Conservation (phyloP, 1,140 invertebrate species). For the Brachionus rubens region DNA sequence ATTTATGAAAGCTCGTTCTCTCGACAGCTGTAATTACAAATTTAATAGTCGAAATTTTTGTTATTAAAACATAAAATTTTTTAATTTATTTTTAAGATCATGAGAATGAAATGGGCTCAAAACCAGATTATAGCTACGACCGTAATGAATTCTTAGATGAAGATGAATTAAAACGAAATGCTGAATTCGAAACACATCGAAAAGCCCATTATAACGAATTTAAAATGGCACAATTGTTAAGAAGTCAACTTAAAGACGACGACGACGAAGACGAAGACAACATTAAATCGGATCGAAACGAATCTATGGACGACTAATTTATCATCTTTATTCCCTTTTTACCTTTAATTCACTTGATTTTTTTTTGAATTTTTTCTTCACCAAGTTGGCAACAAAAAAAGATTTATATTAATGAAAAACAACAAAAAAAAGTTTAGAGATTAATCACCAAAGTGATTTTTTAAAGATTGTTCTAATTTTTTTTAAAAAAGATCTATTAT, state of each 20-base stretch:
- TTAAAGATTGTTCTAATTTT: no score
- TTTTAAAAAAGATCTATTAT: no score
- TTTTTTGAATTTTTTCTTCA: no score
- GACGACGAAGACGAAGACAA: slow-evolving; percentile 31
- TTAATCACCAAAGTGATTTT: no score
- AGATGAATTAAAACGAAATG: slow-evolving; percentile 5
- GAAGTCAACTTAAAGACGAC: slow-evolving; percentile 11
- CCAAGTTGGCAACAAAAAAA: no score
- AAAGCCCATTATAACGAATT: slow-evolving; percentile 46
- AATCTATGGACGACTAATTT: neutral
- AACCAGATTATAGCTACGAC: neutral
- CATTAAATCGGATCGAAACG: neutral
- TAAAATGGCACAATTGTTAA: slow-evolving; percentile 20
- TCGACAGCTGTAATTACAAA: neutral
- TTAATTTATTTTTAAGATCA: neutral
- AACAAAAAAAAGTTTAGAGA: no score
- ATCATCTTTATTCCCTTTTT: no score
- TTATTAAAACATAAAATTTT: no score
- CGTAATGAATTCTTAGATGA: neutral
- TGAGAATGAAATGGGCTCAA: neutral
- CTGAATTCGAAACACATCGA: slow-evolving; percentile 34
- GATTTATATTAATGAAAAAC: no score
- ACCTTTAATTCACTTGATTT: no score
- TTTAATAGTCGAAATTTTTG: no score
- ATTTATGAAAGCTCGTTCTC: neutral